Conservation (phyloP, 2,113 vertebrate species). For the Antechinus stuartii region DNA sequence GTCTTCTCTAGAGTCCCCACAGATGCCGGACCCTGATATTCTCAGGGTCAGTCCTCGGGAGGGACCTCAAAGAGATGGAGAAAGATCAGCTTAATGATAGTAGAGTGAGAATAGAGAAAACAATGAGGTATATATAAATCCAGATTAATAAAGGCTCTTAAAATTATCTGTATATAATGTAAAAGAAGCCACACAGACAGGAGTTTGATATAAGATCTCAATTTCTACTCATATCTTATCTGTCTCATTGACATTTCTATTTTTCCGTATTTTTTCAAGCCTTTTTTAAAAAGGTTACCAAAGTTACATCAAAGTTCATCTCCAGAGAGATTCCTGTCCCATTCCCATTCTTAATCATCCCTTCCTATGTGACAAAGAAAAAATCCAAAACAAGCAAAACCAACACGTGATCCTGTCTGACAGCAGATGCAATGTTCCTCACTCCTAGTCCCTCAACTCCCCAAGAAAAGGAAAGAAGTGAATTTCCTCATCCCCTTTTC, state of each 20-base stretch:
- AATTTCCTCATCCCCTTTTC: not conserved
- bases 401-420: not conserved
- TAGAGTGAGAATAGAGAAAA: not conserved
- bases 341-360: not conserved
- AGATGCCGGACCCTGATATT: constrained; percentile 14
- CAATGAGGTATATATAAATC: constrained; percentile 6
- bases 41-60: constrained; percentile 15
- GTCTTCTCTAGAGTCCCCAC: not conserved
- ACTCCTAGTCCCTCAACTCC: not conserved
- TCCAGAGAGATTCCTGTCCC: not conserved
- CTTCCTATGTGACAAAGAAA: not conserved
- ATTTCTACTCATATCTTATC: not conserved
- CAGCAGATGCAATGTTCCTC: not conserved
- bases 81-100: constrained; percentile 2
- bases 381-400: not conserved
- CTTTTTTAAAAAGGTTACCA: not conserved
- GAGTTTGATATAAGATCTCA: constrained; percentile 13
- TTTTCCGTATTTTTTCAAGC: not conserved
- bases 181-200: constrained; percentile 7
- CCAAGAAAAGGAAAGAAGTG: not conserved
- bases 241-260: not conserved
- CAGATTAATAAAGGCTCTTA: constrained; percentile 15
- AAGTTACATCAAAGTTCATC: not conserved
- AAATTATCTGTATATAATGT: not conserved
- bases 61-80: not conserved